These are phyloP conservation scores for Oasisia sp. DNA, from an alignment of 2,888 invertebrate species.

Conservation along the genomic window DNA sequence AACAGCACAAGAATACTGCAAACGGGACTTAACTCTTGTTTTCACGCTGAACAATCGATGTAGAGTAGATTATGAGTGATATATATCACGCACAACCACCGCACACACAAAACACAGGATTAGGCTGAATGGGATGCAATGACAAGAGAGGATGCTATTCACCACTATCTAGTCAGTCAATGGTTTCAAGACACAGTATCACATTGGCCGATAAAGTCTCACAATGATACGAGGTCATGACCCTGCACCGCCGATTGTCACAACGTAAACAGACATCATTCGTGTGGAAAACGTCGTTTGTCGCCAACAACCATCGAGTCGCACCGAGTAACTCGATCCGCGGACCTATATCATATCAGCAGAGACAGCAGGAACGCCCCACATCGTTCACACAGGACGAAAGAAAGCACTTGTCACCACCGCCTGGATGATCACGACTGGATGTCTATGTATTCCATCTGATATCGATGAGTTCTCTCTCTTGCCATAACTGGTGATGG, in stretches of 20 bases:
- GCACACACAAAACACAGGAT: not conserved
- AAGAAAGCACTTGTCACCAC: not conserved
- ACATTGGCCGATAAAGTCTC: not conserved
- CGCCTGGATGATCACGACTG: not conserved
- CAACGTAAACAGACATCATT: not conserved
- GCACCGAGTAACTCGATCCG: not conserved
- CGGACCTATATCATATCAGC: not conserved
- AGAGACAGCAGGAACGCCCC: not conserved
- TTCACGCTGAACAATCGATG: not conserved
- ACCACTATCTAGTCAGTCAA: not conserved
- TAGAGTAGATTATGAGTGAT: not conserved
- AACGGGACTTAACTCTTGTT: not conserved
- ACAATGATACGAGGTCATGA: not conserved
- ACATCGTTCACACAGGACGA: not conserved
- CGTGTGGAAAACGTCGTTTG: not conserved
- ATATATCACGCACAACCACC: not conserved
- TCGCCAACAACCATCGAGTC: not conserved
- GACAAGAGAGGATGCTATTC: not conserved
- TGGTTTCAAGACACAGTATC: not conserved
- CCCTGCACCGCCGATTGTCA: not conserved
- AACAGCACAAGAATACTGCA: no score
- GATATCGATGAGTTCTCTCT: not conserved
- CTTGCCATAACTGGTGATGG: not conserved
- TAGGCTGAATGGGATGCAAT: not conserved
- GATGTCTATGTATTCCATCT: not conserved